A percentile compares a stretch with the other conserved stretches of the same genome.
These are phyloP conservation scores for Mesorhabditis sp. DNA, from an alignment of 2,888 invertebrate species.

Conservation along the genomic window DNA sequence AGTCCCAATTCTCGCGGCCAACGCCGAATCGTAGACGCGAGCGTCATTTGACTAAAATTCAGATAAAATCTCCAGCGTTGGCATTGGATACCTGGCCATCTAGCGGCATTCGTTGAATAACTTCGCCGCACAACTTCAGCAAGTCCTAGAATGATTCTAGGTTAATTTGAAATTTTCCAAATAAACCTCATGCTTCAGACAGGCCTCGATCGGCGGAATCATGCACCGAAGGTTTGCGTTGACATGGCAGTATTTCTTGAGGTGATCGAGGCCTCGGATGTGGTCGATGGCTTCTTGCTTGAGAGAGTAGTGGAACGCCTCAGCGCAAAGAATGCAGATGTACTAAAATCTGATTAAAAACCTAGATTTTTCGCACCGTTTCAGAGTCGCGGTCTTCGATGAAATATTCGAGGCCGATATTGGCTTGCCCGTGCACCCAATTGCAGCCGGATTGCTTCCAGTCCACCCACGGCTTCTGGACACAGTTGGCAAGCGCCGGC, in stretches of 20 bases:
- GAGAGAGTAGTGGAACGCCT: neutral
- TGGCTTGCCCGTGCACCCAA: neutral
- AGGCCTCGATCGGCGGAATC: neutral
- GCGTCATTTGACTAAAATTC: neutral
- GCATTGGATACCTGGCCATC: too few relatives aligned
- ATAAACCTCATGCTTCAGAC: neutral
- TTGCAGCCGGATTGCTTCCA: neutral
- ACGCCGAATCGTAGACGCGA: neutral
- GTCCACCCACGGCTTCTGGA: neutral
- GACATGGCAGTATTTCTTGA: neutral
- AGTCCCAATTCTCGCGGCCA: neutral
- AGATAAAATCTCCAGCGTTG: too few relatives aligned
- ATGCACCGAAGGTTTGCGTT: too few relatives aligned
- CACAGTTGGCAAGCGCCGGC: neutral
- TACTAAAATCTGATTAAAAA: neutral
- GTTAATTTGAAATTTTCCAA: too few relatives aligned
- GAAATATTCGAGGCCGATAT: neutral
- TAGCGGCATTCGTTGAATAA: too few relatives aligned
- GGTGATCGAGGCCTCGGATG: neutral
- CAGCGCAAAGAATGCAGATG: conserved; percentile 1
- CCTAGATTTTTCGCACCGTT: neutral
- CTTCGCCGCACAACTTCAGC: too few relatives aligned
- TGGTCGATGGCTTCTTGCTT: neutral
- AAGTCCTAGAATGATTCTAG: too few relatives aligned
- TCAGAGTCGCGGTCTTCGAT: neutral